These are phyloP conservation scores for Liopterus haemorrhoidalis DNA, from an alignment of 2,888 invertebrate species.

Conservation along the genomic window DNA sequence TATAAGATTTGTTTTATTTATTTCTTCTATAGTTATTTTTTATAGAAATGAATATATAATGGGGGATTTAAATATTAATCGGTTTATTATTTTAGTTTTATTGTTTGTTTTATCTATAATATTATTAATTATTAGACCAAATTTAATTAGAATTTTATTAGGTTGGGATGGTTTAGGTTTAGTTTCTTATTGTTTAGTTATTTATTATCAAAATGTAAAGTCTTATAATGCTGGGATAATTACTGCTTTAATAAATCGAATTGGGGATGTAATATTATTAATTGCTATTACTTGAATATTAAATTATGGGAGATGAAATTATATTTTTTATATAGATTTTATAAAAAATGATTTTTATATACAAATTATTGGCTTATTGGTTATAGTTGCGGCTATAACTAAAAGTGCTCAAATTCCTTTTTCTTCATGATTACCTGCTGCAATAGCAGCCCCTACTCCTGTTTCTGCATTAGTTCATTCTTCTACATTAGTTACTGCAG, in stretches of 20 bases:
- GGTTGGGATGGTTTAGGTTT: constrained; percentile 70
- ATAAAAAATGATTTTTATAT: constrained; percentile 47
- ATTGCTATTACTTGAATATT: constrained; percentile 60
- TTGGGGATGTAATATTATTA: constrained; percentile 65
- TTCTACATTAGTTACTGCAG: constrained; percentile 16
- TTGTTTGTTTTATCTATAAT: no score
- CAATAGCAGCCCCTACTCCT: constrained; percentile 72
- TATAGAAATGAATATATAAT: constrained; percentile 61
- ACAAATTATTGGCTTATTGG: constrained; percentile 45
- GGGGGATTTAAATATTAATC: constrained; percentile 52
- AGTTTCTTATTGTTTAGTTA: constrained; percentile 66
- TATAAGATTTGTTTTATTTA: no score
- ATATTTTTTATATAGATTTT: constrained; percentile 43
- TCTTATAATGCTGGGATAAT: constrained; percentile 66
- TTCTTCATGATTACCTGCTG: constrained; percentile 68
- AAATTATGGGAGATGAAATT: constrained; percentile 50
- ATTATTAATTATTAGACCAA: no score
- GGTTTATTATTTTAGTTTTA: no score
- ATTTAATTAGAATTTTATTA: constrained; percentile 64
- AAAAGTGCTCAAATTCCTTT: constrained; percentile 79
- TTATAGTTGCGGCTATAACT: constrained; percentile 58
- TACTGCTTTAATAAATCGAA: constrained; percentile 66
- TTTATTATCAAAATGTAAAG: constrained; percentile 64
- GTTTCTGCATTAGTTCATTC: constrained; percentile 54
- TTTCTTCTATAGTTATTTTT: constrained; percentile 56